Evolutionary conservation across 2,888 invertebrate genomes (phyloP).

Genomic region (Rotaria sp.): DNA sequence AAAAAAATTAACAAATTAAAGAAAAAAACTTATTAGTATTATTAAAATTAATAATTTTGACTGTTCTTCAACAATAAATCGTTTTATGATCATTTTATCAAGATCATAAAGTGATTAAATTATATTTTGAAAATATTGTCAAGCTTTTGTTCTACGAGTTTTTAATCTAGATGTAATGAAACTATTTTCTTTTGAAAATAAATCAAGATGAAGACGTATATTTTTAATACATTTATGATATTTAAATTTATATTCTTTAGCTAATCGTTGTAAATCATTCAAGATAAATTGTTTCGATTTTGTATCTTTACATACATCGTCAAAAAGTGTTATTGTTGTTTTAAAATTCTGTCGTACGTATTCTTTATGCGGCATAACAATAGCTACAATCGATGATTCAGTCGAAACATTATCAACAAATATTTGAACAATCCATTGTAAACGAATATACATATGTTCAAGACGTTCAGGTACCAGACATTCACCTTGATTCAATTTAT

Average conservation of each 20-base stretch:
- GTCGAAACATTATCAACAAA: slow-evolving; percentile 33
- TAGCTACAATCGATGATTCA: slow-evolving; percentile 14
- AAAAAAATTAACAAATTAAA: too few species aligned
- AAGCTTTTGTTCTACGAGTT: not conserved
- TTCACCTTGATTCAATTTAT: slow-evolving; percentile 33
- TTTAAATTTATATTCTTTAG: slow-evolving; percentile 3
- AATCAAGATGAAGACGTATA: not conserved
- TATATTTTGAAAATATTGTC: not conserved
- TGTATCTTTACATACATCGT: not conserved
- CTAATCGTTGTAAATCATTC: not conserved
- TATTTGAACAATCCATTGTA: slow-evolving; percentile 32
- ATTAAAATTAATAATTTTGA: not conserved
- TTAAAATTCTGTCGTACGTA: not conserved
- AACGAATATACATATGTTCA: slow-evolving; percentile 37
- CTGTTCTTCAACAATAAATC: not conserved
- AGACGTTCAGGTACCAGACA: slow-evolving; percentile 36
- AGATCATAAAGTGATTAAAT: not conserved
- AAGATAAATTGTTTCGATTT: not conserved
- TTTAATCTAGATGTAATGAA: not conserved
- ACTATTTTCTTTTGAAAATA: not conserved
- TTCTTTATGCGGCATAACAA: slow-evolving; percentile 32
- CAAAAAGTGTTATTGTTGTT: not conserved
- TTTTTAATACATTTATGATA: not conserved
- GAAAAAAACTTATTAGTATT: too few species aligned
- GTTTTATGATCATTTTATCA: not conserved